Conservation (phyloP, 1,140 invertebrate genomes). For the Geopemphigus sp. region DNA sequence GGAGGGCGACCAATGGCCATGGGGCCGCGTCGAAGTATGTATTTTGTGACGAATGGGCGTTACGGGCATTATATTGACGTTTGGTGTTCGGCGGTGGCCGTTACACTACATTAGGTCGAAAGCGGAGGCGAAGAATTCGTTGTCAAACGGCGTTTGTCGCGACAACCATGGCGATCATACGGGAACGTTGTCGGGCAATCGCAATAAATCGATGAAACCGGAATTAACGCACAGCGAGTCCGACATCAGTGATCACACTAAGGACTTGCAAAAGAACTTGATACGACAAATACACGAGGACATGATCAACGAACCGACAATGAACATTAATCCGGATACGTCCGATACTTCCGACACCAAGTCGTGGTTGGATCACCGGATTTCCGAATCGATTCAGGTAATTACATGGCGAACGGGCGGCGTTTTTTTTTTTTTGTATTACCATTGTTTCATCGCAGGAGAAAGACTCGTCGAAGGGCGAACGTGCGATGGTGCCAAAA, state of each 20-base stretch:
- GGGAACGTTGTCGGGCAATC: too few relatives aligned
- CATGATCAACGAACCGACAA: conserved; percentile 1
- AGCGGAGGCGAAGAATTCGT: background rate
- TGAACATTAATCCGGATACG: background rate
- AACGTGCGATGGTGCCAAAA: background rate
- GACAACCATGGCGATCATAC: background rate
- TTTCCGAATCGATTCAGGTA: background rate
- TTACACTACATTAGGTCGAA: background rate
- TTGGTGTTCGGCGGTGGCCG: too few relatives aligned
- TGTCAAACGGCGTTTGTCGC: background rate
- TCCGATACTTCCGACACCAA: background rate
- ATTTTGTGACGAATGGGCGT: too few relatives aligned
- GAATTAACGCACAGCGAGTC: background rate
- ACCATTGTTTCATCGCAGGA: background rate
- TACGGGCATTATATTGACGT: too few relatives aligned
- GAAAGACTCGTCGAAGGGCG: background rate
- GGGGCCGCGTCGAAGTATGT: too few relatives aligned
- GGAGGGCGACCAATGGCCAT: background rate
- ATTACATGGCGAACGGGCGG: background rate
- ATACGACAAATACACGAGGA: conserved; percentile 18
- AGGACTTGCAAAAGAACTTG: conserved; percentile 8
- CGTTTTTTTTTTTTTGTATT: background rate
- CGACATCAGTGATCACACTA: conserved; percentile 17
- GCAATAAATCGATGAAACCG: background rate
- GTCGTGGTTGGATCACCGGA: background rate